phyloP scores from a whole-genome alignment of 2,888 invertebrate species.

The Andrena minutula region DNA sequence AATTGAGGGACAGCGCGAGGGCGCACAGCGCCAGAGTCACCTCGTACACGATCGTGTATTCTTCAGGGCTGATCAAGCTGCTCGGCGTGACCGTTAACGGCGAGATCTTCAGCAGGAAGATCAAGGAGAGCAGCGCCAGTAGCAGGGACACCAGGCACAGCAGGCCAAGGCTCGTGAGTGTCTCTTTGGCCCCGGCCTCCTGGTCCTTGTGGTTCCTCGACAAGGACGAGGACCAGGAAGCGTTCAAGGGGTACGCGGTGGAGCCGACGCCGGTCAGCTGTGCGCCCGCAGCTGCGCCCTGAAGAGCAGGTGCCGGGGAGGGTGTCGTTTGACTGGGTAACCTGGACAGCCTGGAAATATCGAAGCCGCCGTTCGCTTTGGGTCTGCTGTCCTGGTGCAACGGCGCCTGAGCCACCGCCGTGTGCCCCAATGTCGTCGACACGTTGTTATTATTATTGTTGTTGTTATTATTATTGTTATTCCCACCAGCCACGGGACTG shows the following conservation, averaged over 20 bases:
- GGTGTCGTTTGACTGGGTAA: conserved; percentile 80
- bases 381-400: conserved; percentile 73
- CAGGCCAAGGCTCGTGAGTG: conserved; percentile 93
- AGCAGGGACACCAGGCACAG: conserved; percentile 94
- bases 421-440: conserved; percentile 74
- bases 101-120: conserved; percentile 94
- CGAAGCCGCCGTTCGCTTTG: conserved; percentile 86
- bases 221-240: conserved; percentile 76
- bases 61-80: conserved; percentile 88
- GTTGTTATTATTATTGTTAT: conserved; percentile 69
- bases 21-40: conserved; percentile 96
- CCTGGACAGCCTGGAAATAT: conserved; percentile 86
- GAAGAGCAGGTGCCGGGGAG: conserved; percentile 77
- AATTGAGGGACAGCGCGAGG: conserved; percentile 94
- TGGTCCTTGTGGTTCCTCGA: conserved; percentile 82
- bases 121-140: conserved; percentile 92
- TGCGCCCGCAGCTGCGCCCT: conserved; percentile 79
- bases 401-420: conserved; percentile 77
- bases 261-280: conserved; percentile 75
- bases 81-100: conserved; percentile 87
- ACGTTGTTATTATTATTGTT: conserved; percentile 67
- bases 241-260: conserved; percentile 66
- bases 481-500: conserved; percentile 83
- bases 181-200: conserved; percentile 90
- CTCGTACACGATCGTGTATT: conserved; percentile 95